Evolutionary conservation across 1,140 invertebrate genomes (phyloP).

Genomic region (Epicauta chinensis): DNA sequence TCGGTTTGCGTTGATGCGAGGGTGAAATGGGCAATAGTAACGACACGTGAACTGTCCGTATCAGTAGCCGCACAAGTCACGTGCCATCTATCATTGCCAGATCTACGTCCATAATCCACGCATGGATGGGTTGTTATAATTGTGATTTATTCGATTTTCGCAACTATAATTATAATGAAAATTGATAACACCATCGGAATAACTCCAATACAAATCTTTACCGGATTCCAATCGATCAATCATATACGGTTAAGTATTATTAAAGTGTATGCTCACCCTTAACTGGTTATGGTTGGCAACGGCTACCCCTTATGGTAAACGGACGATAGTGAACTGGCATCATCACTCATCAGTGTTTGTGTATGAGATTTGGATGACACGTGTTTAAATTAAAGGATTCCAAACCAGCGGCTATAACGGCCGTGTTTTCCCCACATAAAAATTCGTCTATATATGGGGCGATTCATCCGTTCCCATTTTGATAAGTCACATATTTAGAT

Average conservation of each 20-base stretch:
- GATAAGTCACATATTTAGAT: too few relatives aligned
- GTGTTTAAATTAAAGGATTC: constrained; percentile 10
- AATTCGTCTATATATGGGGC: too few relatives aligned
- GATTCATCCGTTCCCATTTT: too few relatives aligned
- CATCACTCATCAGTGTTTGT: constrained; percentile 15
- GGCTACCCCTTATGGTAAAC: not conserved
- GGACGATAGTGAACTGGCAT: constrained; percentile 1
- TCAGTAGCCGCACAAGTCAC: constrained; percentile 37
- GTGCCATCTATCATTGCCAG: constrained; percentile 32
- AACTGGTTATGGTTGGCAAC: too few relatives aligned
- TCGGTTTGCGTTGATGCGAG: not conserved
- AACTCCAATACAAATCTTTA: too few relatives aligned
- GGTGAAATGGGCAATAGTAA: not conserved
- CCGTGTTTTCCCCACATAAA: not conserved
- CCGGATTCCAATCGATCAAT: too few relatives aligned
- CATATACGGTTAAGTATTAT: too few relatives aligned
- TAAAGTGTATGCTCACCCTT: too few relatives aligned
- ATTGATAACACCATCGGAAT: too few relatives aligned
- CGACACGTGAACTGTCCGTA: constrained; percentile 36
- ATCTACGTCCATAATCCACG: constrained; percentile 22
- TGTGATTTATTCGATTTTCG: too few relatives aligned
- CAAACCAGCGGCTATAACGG: not conserved
- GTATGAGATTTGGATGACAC: constrained; percentile 7
- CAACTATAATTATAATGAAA: too few relatives aligned
- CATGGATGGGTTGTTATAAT: not conserved